These are phyloP conservation scores for Podabrus alpinus DNA, from an alignment of 2,888 invertebrate species.

Conservation along the genomic window DNA sequence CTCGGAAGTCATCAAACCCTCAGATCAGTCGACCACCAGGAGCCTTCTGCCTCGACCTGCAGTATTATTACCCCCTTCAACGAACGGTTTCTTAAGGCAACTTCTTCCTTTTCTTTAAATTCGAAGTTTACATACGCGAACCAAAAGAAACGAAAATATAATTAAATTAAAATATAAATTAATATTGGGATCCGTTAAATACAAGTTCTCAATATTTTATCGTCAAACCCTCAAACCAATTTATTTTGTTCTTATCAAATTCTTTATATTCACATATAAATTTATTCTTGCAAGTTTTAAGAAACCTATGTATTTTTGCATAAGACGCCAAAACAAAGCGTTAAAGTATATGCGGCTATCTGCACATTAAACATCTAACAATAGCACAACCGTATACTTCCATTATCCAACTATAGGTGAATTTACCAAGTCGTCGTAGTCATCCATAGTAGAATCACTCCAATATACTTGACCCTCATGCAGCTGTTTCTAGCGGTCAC, in stretches of 20 bases:
- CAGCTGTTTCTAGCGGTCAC: conserved; percentile 61
- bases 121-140: too few relatives aligned
- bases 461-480: conserved; percentile 65
- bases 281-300: not conserved
- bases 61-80: too few relatives aligned
- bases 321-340: conserved; percentile 15
- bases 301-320: not conserved
- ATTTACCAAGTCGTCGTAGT: conserved; percentile 52
- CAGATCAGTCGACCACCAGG: too few relatives aligned
- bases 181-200: too few relatives aligned
- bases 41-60: too few relatives aligned
- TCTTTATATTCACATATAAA: not conserved
- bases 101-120: too few relatives aligned
- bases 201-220: too few relatives aligned
- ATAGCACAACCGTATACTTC: conserved; percentile 46
- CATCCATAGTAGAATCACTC: conserved; percentile 56
- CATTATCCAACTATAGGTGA: conserved; percentile 52
- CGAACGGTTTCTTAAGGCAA: too few relatives aligned
- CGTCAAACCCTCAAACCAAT: too few relatives aligned
- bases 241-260: not conserved
- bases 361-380: not conserved
- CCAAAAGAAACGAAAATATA: too few relatives aligned
- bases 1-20: too few relatives aligned
- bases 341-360: conserved; percentile 1
- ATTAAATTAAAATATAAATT: too few relatives aligned